These are phyloP conservation scores for Prochilodus magdalenae DNA, from an alignment of 2,113 vertebrate species.

Conservation along the genomic window DNA sequence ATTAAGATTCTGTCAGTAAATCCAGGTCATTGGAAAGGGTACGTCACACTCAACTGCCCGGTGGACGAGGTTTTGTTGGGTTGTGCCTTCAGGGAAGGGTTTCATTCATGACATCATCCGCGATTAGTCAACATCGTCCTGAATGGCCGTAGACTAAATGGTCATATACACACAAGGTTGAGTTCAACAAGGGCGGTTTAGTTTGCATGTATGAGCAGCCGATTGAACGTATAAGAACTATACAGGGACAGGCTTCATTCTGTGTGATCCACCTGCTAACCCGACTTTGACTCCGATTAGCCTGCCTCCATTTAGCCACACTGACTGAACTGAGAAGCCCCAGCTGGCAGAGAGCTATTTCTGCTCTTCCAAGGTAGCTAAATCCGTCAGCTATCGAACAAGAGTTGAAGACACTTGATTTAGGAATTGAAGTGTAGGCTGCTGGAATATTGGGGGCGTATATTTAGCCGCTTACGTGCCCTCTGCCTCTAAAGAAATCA, in stretches of 20 bases:
- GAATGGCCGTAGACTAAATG: too few relatives aligned
- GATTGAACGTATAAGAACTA: neutral
- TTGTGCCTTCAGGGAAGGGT: too few relatives aligned
- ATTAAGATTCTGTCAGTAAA: too few relatives aligned
- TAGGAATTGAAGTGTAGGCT: neutral
- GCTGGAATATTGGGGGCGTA: neutral
- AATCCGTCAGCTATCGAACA: neutral
- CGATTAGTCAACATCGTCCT: too few relatives aligned
- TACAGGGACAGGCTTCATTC: neutral
- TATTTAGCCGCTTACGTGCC: conserved; percentile 6
- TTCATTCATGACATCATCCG: too few relatives aligned
- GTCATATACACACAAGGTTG: too few relatives aligned
- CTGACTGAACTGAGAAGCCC: neutral
- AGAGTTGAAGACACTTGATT: neutral
- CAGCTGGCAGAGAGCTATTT: neutral
- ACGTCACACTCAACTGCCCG: too few relatives aligned
- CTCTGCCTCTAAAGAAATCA: conserved; percentile 5
- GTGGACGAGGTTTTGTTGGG: too few relatives aligned
- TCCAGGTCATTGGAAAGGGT: too few relatives aligned
- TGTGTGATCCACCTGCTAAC: neutral
- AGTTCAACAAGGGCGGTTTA: too few relatives aligned
- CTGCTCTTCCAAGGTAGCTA: neutral
- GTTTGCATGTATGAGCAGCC: too few relatives aligned
- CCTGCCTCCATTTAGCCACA: neutral
- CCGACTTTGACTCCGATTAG: neutral